Evolutionary conservation across 2,113 vertebrate species (phyloP).

Genomic region (Hippocampus abdominalis): DNA sequence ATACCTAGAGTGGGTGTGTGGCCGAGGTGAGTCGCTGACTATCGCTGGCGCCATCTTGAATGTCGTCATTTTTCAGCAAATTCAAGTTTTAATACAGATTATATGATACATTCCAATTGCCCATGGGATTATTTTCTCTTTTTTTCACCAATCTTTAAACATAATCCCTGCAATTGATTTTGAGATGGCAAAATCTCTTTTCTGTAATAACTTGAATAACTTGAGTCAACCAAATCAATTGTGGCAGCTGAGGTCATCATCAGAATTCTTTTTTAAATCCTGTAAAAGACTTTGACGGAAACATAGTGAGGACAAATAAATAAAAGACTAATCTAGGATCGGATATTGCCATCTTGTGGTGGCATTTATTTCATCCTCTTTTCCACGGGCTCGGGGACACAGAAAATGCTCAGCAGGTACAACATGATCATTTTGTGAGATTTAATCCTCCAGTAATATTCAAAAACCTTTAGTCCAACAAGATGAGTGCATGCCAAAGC

Average conservation of each 20-base stretch:
- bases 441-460: constrained; percentile 2
- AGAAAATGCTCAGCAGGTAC: not conserved
- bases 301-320: not conserved
- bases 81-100: too few species aligned
- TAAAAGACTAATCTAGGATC: not conserved
- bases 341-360: constrained; percentile 55
- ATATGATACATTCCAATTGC: too few species aligned
- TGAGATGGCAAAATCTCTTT: not conserved
- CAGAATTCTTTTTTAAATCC: not conserved
- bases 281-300: not conserved
- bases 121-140: too few species aligned
- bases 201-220: not conserved
- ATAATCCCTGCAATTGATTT: too few species aligned
- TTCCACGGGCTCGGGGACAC: not conserved
- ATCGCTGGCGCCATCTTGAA: too few species aligned
- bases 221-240: not conserved
- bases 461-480: constrained; percentile 7
- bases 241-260: not conserved
- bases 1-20: too few species aligned
- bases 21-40: too few species aligned
- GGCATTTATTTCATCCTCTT: not conserved
- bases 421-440: not conserved
- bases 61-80: too few species aligned
- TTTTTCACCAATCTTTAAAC: too few species aligned
- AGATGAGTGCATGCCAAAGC: constrained; percentile 16